These are phyloP conservation scores for Trichomalopsis sarcophagae DNA, from an alignment of 1,140 invertebrate genomes.

Conservation along the genomic window DNA sequence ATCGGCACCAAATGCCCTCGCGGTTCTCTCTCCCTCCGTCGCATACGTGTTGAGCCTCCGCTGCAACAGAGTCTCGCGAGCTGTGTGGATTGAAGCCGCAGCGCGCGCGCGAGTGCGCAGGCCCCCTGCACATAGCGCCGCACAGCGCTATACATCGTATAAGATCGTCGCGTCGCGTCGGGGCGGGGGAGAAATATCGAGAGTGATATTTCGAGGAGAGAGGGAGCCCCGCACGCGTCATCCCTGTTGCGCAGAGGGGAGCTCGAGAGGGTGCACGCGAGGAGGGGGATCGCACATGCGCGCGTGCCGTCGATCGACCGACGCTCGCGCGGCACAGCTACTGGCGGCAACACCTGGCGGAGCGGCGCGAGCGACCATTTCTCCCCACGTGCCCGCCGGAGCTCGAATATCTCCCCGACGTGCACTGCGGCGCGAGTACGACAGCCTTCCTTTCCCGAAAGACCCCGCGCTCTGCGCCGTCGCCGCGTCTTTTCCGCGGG, in stretches of 20 bases:
- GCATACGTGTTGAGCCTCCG: conserved; percentile 31
- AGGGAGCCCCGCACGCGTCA: background rate
- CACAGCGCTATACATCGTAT: background rate
- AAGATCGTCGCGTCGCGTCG: background rate
- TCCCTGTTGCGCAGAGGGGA: conserved; percentile 41
- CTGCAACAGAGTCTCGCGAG: conserved; percentile 17
- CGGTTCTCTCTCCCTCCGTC: conserved; percentile 56
- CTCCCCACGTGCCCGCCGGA: background rate
- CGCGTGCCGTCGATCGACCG: conserved; percentile 36
- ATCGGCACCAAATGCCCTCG: no score
- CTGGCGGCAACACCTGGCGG: background rate
- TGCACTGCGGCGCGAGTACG: no score
- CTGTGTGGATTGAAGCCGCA: background rate
- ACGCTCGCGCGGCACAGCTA: background rate
- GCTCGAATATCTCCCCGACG: background rate
- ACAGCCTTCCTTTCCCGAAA: background rate
- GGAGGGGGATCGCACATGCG: conserved; percentile 34
- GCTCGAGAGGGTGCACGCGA: background rate
- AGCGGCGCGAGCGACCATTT: background rate
- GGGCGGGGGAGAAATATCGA: background rate
- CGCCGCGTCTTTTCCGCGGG: background rate
- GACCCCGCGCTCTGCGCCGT: conserved; percentile 22
- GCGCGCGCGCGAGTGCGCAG: background rate
- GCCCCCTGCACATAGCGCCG: no score
- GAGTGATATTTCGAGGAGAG: background rate